Evolutionary conservation across 2,113 vertebrate species (phyloP), one percentile per base, ranked within the genome.

Genomic region (Cyanoramphus novaezelandiae): DNA sequence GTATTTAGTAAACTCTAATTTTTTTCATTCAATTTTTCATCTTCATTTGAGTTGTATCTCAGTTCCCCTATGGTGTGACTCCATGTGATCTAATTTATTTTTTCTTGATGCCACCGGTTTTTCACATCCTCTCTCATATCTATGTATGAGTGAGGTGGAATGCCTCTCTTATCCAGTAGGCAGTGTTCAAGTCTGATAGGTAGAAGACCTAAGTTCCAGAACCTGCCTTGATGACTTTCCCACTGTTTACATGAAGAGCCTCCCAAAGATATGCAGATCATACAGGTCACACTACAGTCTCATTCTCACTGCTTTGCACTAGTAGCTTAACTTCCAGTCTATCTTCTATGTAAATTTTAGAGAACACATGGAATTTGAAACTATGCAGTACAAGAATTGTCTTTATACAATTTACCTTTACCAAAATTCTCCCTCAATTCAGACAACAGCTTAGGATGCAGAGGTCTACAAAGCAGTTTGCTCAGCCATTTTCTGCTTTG

Each of bases 331-430:
- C 10, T 88, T 80, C 17, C 59, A 52, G 11, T 39, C 31, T 31
- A 2, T 47, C 17, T 68, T 50, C 63, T 19, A 10, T 7, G 25
- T 35, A 41, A 44, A 57, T 64, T 91, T 78, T 27, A 86, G 43
- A 82, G 83, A 86, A 43, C 39, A 31, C 3, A 10, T 1, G 12
- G 62, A 52, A 85, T 91, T 77, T 63, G 62, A 52, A 87, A 27
- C 39, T 37, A 19, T 12, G 53, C 12, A 63, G 29, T 35, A n/a
- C n/a, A 93, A 87, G 47, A 67, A 71, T 28, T 75, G 49, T 57
- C 77, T 93, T 82, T 86, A 69, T 52, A n/a, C 25, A 47, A 90
- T 92, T 88, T 95, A 97, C 88, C 46, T 94, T 86, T 96, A 96
- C 72, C 41, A 43, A n/a, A 16, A 49, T 88, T 91, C 75, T 90